A percentile compares a stretch with the other conserved stretches of the same genome.
Evolutionary conservation across 64 coral and sea anemone species (phyloP).

Genomic region (Dendrophyllia cribrosa): DNA sequence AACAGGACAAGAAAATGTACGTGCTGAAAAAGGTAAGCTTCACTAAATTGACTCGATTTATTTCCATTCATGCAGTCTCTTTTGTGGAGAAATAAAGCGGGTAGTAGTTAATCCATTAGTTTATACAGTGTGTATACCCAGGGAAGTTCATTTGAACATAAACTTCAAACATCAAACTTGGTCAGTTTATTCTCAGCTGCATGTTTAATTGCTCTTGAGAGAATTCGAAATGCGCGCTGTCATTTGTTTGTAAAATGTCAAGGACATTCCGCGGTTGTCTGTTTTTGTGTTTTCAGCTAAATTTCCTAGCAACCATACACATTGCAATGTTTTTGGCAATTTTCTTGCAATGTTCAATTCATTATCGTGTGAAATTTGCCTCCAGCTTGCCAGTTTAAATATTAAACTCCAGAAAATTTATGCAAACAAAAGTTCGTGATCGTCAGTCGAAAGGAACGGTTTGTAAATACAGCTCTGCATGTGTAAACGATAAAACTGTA

Average conservation of each 20-base stretch:
- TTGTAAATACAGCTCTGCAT: too few relatives aligned
- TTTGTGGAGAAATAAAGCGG: background rate
- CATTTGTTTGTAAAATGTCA: background rate
- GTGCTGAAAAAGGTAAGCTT: conserved; percentile 94
- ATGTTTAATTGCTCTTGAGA: background rate
- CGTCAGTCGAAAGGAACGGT: too few relatives aligned
- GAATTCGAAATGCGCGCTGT: background rate
- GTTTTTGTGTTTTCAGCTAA: background rate
- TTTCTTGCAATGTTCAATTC: background rate
- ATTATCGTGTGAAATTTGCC: background rate
- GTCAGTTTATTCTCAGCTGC: too few relatives aligned
- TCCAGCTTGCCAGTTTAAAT: background rate
- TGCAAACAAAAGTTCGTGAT: background rate
- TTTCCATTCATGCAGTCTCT: background rate
- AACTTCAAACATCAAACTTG: background rate
- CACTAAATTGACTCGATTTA: too few relatives aligned
- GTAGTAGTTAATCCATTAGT: background rate
- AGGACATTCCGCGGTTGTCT: conserved; percentile 37
- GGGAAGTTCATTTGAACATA: background rate
- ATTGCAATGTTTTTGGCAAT: background rate
- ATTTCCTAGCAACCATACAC: conserved; percentile 8
- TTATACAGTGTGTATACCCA: background rate
- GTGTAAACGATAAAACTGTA: too few relatives aligned
- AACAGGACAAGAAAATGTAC: conserved; percentile 85
- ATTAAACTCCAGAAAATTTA: background rate